phyloP scores from a whole-genome alignment of 92 coral and sea anemone species.

The Palythoa caribaeorum region DNA sequence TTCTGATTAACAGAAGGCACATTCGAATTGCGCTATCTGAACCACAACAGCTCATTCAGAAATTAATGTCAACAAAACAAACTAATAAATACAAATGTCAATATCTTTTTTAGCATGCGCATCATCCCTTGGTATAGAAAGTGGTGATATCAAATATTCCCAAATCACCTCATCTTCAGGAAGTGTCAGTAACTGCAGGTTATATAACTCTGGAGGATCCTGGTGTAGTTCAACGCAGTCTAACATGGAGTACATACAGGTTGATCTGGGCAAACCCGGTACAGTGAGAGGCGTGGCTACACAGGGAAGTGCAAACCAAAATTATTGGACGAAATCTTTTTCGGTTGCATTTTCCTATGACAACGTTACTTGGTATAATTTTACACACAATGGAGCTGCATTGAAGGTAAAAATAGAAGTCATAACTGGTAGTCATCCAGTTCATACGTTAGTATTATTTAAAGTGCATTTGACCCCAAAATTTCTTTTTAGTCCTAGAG shows the following conservation, averaged over 20 bases:
- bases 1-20: too few relatives aligned
- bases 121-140: neutral
- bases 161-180: neutral
- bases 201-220: neutral
- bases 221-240: neutral
- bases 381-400: neutral
- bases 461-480: too few relatives aligned
- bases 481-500: too few relatives aligned
- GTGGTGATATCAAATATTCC: neutral
- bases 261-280: neutral
- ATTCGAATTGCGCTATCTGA: too few relatives aligned
- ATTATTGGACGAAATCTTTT: neutral
- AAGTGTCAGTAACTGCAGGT: neutral
- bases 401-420: neutral
- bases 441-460: too few relatives aligned
- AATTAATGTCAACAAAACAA: too few relatives aligned
- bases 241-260: constrained; percentile 9
- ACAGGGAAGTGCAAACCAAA: neutral
- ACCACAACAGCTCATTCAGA: too few relatives aligned
- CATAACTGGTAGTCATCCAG: too few relatives aligned
- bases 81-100: too few relatives aligned
- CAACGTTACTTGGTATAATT: neutral
- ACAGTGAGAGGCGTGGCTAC: neutral
- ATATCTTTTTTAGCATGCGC: neutral
- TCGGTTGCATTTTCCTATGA: neutral